These are phyloP conservation scores for Cervus canadensis DNA, from an alignment of 2,113 vertebrate genomes.

Conservation along the genomic window DNA sequence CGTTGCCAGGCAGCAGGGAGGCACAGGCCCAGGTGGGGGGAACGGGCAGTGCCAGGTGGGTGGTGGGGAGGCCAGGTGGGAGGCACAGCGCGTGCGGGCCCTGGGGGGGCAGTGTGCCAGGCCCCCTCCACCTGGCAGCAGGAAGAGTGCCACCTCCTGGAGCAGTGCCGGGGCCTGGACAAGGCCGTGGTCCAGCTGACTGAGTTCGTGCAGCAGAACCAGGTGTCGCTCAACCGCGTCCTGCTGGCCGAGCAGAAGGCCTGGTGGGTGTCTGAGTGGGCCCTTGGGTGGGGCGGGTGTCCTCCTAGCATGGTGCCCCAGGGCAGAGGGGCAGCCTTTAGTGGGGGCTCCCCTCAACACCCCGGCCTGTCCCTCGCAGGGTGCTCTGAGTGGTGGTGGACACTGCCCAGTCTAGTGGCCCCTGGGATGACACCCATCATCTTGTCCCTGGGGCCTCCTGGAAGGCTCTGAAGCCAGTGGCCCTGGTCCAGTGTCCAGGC, in stretches of 20 bases:
- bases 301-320: neutral
- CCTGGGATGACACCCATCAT: neutral
- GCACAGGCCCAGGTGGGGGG: slow-evolving; percentile 26
- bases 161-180: slow-evolving; percentile 63
- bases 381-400: neutral
- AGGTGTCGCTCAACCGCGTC: slow-evolving; percentile 27
- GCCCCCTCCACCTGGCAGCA: neutral
- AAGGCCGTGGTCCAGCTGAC: slow-evolving; percentile 52
- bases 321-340: neutral
- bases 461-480: neutral
- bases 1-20: too few relatives aligned
- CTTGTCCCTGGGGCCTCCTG: neutral
- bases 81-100: accelerated
- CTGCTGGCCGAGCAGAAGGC: slow-evolving; percentile 54
- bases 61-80: slow-evolving; percentile 42
- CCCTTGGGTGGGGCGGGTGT: neutral
- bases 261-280: neutral
- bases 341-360: too few relatives aligned
- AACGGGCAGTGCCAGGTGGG: neutral
- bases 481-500: too few relatives aligned
- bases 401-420: neutral
- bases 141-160: slow-evolving; percentile 30
- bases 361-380: neutral
- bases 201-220: slow-evolving; percentile 61
- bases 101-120: neutral